phyloP scores from a whole-genome alignment of 2,113 vertebrate species.

The Lota lota region DNA sequence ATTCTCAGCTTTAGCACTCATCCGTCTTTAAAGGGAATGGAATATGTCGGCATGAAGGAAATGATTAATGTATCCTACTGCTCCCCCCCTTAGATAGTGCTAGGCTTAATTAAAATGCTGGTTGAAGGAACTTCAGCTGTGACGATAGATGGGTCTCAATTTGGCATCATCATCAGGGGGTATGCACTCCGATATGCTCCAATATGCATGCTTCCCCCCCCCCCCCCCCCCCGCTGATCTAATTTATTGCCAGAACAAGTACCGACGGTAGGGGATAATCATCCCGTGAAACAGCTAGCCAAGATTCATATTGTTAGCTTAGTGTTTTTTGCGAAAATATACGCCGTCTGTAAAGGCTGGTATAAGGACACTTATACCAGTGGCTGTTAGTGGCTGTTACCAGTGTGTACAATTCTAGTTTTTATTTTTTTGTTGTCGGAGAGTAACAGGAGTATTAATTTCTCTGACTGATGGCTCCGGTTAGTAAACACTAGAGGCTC shows the following conservation, averaged over 20 bases:
- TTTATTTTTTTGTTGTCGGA: not conserved
- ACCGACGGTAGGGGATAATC: too few species aligned
- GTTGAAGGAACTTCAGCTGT: slow-evolving; percentile 22
- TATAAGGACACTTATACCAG: too few species aligned
- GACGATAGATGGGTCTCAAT: slow-evolving; percentile 13
- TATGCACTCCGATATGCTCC: not conserved
- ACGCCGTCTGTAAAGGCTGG: too few species aligned
- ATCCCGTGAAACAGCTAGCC: not conserved
- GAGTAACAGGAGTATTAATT: not conserved
- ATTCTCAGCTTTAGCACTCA: slow-evolving; percentile 7
- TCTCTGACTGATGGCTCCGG: too few species aligned
- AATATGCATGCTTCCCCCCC: too few species aligned
- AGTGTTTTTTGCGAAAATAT: too few species aligned
- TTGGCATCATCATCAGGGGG: not conserved
- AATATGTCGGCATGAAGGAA: slow-evolving; percentile 16
- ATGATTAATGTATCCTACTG: slow-evolving; percentile 34
- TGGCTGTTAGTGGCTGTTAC: too few species aligned
- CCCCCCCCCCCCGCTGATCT: too few species aligned
- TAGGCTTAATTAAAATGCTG: slow-evolving; percentile 41
- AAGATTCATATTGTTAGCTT: not conserved
- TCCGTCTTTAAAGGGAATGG: slow-evolving; percentile 31
- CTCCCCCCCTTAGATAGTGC: slow-evolving; percentile 17
- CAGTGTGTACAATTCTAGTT: too few species aligned
- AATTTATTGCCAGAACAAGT: too few species aligned
- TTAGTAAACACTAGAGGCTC: slow-evolving; percentile 15